Conservation (phyloP, 1,140 invertebrate genomes). For the Melanaphis sacchari region DNA sequence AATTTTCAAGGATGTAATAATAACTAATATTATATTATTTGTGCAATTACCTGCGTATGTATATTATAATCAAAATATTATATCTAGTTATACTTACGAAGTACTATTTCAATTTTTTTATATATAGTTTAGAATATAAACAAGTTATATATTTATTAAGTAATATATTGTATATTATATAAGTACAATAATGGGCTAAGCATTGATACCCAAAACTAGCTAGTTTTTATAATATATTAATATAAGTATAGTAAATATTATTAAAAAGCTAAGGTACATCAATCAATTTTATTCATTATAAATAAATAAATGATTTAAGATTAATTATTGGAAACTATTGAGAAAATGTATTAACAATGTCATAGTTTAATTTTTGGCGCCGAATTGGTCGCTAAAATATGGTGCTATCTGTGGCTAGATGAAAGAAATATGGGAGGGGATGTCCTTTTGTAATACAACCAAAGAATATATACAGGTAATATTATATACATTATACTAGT, state of each 20-base stretch:
- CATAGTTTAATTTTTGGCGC: not conserved
- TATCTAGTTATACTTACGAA: not conserved
- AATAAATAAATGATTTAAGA: not conserved
- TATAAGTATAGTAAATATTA: not conserved
- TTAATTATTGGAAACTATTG: not conserved
- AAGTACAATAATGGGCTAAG: not conserved
- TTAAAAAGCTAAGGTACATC: not conserved
- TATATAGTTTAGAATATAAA: not conserved
- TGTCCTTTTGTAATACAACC: conserved; percentile 11
- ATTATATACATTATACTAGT: not conserved
- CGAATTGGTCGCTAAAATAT: not conserved
- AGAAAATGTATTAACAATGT: not conserved
- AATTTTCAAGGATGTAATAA: not conserved
- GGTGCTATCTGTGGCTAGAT: not conserved
- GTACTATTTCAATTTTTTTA: not conserved
- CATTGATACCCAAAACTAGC: not conserved
- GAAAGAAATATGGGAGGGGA: not conserved
- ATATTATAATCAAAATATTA: conserved; percentile 2
- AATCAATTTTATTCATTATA: not conserved
- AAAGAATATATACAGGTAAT: not conserved
- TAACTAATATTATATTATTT: not conserved
- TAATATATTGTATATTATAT: too few relatives aligned
- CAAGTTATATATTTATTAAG: too few relatives aligned
- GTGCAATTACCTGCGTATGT: not conserved
- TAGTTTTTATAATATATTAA: not conserved